Evolutionary conservation across 1,140 invertebrate species (phyloP).

Genomic region (Bombus pyrosoma): DNA sequence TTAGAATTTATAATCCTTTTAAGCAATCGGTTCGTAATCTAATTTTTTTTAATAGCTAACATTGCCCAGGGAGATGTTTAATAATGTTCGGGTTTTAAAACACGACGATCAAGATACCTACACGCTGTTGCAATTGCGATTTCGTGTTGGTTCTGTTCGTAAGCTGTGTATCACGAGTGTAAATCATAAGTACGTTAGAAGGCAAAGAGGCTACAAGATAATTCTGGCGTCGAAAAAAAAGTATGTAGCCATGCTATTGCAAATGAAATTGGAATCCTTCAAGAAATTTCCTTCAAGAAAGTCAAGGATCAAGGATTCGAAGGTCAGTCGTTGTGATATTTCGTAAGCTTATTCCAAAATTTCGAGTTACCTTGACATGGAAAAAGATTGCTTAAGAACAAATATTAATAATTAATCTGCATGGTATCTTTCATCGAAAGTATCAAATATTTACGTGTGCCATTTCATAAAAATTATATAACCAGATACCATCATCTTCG

Average conservation of each 20-base stretch:
- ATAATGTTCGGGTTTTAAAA: background rate
- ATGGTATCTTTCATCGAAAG: too few relatives aligned
- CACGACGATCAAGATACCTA: background rate
- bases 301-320: background rate
- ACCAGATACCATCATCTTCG: too few relatives aligned
- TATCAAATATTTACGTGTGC: too few relatives aligned
- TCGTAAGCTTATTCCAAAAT: background rate
- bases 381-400: background rate
- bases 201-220: background rate
- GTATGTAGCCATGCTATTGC: background rate
- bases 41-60: background rate
- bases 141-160: background rate
- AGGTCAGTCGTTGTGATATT: background rate
- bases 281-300: background rate
- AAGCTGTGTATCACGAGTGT: background rate
- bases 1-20: background rate
- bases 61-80: background rate
- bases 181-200: background rate
- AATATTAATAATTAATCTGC: background rate
- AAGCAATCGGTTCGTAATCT: background rate
- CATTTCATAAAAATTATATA: too few relatives aligned
- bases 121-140: background rate
- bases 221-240: background rate
- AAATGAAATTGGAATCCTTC: background rate
- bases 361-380: background rate